phyloP scores from a whole-genome alignment of 2,888 invertebrate genomes.

The Hyppa rectilinea region DNA sequence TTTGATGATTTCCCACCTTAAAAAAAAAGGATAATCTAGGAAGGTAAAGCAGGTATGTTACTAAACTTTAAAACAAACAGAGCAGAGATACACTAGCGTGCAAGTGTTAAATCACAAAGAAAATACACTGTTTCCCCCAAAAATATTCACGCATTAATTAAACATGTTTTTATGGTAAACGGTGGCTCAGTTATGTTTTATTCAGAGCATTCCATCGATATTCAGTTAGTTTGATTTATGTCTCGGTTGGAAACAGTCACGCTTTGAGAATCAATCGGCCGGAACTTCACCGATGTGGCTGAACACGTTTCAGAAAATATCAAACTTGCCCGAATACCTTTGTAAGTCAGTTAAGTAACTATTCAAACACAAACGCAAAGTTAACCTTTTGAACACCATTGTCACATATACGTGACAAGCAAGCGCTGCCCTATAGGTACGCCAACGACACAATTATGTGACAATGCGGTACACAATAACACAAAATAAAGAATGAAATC shows the following conservation, averaged over 20 bases:
- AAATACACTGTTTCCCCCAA: neutral
- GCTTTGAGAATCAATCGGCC: constrained; percentile 41
- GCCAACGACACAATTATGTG: no score
- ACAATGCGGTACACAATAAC: no score
- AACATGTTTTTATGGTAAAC: constrained; percentile 50
- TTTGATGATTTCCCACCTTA: no score
- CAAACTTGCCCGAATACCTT: neutral
- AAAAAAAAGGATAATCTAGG: neutral
- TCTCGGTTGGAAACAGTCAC: constrained; percentile 41
- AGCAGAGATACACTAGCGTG: no score
- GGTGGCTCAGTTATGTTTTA: constrained; percentile 46
- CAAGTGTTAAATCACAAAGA: neutral
- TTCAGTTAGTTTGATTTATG: constrained; percentile 63
- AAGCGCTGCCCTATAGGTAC: no score
- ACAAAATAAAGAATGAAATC: no score
- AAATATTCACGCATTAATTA: constrained; percentile 49
- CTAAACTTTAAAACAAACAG: neutral
- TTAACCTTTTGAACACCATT: no score
- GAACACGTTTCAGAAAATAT: constrained; percentile 23
- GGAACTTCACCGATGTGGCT: constrained; percentile 22
- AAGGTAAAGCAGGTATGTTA: neutral
- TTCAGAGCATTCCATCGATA: constrained; percentile 63
- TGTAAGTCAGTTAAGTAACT: neutral
- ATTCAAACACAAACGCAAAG: neutral
- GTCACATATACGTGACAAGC: no score